A percentile compares a stretch with the other conserved stretches of the same genome.
Conservation (phyloP, 2,888 invertebrate genomes). For the Eilema sororculum region DNA sequence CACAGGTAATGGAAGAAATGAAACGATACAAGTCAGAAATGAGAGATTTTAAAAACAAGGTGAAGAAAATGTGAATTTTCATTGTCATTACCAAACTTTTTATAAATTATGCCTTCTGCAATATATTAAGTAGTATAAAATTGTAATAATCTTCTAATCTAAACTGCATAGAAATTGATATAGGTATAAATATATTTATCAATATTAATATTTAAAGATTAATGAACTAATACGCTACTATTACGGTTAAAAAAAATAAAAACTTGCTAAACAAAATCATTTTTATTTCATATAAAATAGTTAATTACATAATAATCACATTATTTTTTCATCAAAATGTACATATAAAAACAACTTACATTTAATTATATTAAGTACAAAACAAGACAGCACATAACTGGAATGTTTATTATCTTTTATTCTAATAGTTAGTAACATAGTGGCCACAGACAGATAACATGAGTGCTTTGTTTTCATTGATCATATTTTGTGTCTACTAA, state of each 20-base stretch:
- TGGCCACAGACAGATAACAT: slow-evolving; percentile 51
- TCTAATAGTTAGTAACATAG: slow-evolving; percentile 50
- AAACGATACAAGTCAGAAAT: slow-evolving; percentile 82
- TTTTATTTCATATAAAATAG: slow-evolving; percentile 61
- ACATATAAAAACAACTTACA: slow-evolving; percentile 73
- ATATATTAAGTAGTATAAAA: background rate
- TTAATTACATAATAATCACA: slow-evolving; percentile 74
- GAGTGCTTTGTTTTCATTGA: slow-evolving; percentile 17
- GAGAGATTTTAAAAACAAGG: slow-evolving; percentile 79
- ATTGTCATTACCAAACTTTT: background rate
- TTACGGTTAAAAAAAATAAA: slow-evolving; percentile 28
- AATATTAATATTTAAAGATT: background rate
- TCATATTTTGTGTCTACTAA: slow-evolving; percentile 12
- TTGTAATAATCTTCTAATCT: background rate
- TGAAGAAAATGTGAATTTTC: slow-evolving; percentile 72
- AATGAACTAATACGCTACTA: background rate
- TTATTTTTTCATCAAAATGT: slow-evolving; percentile 75
- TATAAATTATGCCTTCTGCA: background rate
- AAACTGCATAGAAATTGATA: background rate
- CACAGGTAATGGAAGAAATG: slow-evolving; percentile 84
- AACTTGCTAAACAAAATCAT: slow-evolving; percentile 59
- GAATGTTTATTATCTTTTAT: slow-evolving; percentile 73
- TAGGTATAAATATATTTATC: slow-evolving; percentile 1
- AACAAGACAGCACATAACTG: slow-evolving; percentile 82
- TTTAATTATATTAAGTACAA: slow-evolving; percentile 77